Percentiles rank a stretch among this genome's conserved stretches.
Conservation (phyloP, 2,797 vertebrate species). For the Danio albolineatus region DNA sequence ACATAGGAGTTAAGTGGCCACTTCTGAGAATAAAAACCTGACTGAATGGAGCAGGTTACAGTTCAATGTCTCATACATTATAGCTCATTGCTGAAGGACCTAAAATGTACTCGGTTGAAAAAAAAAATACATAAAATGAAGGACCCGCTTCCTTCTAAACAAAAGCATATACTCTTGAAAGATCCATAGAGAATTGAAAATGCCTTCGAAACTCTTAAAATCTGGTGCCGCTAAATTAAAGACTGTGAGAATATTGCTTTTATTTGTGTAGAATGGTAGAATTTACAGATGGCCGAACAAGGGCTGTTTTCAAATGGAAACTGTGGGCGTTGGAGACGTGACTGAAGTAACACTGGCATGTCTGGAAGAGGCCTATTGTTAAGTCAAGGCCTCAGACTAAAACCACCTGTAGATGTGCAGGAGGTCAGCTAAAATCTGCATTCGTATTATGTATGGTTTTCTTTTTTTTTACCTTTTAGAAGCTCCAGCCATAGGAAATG, state of each 20-base stretch:
- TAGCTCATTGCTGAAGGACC: constrained; percentile 53
- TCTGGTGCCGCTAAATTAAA: constrained; percentile 45
- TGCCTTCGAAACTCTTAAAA: constrained; percentile 40
- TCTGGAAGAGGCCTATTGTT: neutral
- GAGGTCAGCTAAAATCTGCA: neutral
- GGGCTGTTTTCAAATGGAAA: neutral
- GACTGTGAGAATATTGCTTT: constrained; percentile 43
- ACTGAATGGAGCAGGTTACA: constrained; percentile 60
- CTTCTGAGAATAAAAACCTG: constrained; percentile 57
- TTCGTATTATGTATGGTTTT: neutral
- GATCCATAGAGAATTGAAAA: constrained; percentile 33
- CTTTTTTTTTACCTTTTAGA: neutral
- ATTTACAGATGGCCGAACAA: constrained; percentile 19
- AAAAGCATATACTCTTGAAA: constrained; percentile 44
- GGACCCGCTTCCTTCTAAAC: constrained; percentile 44
- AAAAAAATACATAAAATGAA: constrained; percentile 40
- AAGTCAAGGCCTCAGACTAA: constrained; percentile 29
- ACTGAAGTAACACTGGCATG: neutral
- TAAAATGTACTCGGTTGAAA: constrained; percentile 51
- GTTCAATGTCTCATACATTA: constrained; percentile 63
- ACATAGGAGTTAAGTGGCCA: constrained; percentile 61
- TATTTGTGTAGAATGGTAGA: constrained; percentile 23
- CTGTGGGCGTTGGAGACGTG: neutral
- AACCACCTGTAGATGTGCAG: neutral
- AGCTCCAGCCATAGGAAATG: neutral